phyloP scores from a whole-genome alignment of 2,113 vertebrate species.

The Neofelis nebulosa region DNA sequence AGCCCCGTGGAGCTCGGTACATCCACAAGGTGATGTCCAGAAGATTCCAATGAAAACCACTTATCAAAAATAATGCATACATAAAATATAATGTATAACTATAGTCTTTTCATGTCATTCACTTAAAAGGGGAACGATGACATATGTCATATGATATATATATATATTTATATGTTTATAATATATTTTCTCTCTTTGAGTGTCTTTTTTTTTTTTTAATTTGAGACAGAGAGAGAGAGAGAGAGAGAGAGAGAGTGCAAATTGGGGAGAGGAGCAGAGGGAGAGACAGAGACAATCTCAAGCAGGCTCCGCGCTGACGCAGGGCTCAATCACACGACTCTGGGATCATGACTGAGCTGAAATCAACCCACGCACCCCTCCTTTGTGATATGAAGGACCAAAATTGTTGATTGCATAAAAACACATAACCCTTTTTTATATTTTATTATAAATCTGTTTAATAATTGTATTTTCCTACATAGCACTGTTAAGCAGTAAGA shows the following conservation, averaged over 20 bases:
- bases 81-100: not conserved
- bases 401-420: not conserved
- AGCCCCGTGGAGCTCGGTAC: not conserved
- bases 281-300: no score
- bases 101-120: not conserved
- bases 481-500: not conserved
- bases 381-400: not conserved
- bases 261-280: no score
- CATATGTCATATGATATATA: not conserved
- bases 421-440: not conserved
- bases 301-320: no score
- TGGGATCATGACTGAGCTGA: no score
- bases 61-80: not conserved
- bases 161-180: no score
- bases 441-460: slow-evolving; percentile 14
- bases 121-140: not conserved
- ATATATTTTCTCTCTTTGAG: no score
- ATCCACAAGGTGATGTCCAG: not conserved
- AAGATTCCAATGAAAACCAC: not conserved
- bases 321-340: no score
- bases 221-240: no score
- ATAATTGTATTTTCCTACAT: not conserved
- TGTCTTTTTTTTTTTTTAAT: no score
- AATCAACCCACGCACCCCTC: not conserved
- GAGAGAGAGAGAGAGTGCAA: no score